Base-by-base conservation (phyloP, 92 coral and sea anemone species). In the Micromussa lordhowensis region DNA sequence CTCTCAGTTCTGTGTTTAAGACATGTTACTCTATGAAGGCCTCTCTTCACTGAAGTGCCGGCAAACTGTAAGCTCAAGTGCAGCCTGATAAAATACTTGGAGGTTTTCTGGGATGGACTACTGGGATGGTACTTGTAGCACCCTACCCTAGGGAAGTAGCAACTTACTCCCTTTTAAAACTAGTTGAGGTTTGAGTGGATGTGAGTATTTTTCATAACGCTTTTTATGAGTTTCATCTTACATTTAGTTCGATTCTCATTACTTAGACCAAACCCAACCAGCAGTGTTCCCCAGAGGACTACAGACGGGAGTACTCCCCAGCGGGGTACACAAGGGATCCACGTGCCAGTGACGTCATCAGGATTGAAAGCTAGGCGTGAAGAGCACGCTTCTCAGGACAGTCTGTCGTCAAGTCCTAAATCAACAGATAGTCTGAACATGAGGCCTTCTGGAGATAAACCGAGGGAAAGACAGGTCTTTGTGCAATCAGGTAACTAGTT, bases 371-470 rank as follows among this genome's bases (percentile, higher is more conserved):
- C 78, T 69, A 89, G 49, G 31, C 80, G 71, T 16, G 93, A 90
- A 18, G 95, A 93, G 15, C 88, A 84, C 38, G 72, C 86, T 0
- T 93, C 95, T 3, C 85, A 80, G 34, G 93, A 90, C 63, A 90
- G 93, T 59, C 84, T 93, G 66, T 71, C 49, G 12, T 91, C 94
- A 14, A 90, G 89, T 79, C 92, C 92, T 1, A 91, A 83, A 77
- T 87, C 94, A 83, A 61, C 78, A 7, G 95, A 93, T 29, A 90
- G 93, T 77, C 89, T 90, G 24, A 70, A 85, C 63, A 90, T 53
- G 22, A 90, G 64, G 73, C 66, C 77, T 14, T 18, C 91, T 2
- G 76, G 48, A 68, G 70, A 79, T 17, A 54, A 36, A 31, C 78
- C 68, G 26, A 49, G 59, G 69, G 79, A 78, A 34, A 59, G 26